Evolutionary conservation across 2,113 vertebrate genomes (phyloP).

Genomic region (Eretmochelys imbricata): DNA sequence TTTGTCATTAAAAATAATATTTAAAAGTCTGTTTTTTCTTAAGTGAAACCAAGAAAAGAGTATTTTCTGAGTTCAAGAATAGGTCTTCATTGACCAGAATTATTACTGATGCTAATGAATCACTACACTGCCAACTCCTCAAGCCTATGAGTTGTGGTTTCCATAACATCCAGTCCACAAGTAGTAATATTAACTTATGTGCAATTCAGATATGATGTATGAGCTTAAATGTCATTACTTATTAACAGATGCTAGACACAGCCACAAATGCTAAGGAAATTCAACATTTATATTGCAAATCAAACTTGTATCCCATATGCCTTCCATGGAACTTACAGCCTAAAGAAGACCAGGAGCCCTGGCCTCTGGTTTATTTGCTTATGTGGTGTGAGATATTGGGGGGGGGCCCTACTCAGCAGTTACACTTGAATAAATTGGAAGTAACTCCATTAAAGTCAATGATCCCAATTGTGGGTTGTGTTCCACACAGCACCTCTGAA

Average conservation of each 20-base stretch:
- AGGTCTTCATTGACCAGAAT: conserved; percentile 44
- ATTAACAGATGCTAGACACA: conserved; percentile 44
- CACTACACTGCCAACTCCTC: neutral
- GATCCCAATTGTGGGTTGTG: rapidly evolving
- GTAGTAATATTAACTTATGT: conserved; percentile 21
- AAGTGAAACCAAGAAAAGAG: conserved; percentile 47
- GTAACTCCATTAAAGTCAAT: neutral
- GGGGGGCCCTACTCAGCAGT: neutral
- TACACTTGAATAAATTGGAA: neutral
- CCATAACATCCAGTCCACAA: neutral
- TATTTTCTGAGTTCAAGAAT: conserved; percentile 41
- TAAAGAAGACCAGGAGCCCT: neutral
- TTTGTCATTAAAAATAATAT: neutral
- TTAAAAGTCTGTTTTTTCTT: conserved; percentile 20
- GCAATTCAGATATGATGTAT: conserved; percentile 23
- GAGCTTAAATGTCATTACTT: conserved; percentile 13
- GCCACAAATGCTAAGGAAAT: conserved; percentile 36
- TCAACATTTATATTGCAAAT: neutral
- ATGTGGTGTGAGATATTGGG: conserved; percentile 1
- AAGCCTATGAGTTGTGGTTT: neutral
- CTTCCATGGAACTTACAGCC: neutral
- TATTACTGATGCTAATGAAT: conserved; percentile 32
- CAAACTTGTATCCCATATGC: neutral
- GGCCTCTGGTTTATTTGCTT: neutral
- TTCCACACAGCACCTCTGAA: neutral